Percentiles rank a stretch among this genome's conserved stretches.
Conservation (phyloP, 2,113 vertebrate species). For the Phodopus roborovskii region DNA sequence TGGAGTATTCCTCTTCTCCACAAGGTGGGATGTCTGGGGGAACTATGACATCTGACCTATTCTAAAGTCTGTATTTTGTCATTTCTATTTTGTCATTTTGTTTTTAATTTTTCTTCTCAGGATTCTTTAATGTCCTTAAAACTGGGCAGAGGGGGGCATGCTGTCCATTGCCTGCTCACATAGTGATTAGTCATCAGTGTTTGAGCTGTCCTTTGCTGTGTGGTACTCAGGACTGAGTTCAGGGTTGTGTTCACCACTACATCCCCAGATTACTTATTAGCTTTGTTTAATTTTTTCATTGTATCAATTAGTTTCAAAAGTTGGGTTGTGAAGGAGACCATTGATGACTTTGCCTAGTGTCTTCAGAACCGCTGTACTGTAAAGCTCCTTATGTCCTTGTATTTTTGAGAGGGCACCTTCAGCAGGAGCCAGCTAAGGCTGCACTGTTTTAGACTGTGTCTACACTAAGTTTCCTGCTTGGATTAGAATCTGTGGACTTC, state of each 20-base stretch:
- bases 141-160: neutral
- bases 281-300: neutral
- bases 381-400: conserved; percentile 49
- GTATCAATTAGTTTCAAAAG: neutral
- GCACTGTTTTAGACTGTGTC: conserved; percentile 68
- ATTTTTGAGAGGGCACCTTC: conserved; percentile 39
- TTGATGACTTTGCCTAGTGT: conserved; percentile 25
- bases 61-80: neutral
- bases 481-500: conserved; percentile 66
- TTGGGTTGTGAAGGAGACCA: conserved; percentile 9
- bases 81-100: neutral
- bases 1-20: neutral
- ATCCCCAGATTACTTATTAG: too few species aligned
- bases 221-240: neutral
- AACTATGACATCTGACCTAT: neutral
- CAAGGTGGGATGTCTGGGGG: too few species aligned
- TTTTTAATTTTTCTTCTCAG: neutral
- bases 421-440: conserved; percentile 21
- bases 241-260: neutral
- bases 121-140: neutral
- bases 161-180: too few species aligned
- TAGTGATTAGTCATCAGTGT: neutral
- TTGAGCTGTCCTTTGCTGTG: neutral
- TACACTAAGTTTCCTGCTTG: conserved; percentile 73
- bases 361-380: neutral